Evolutionary conservation across 2,113 vertebrate species (phyloP), one percentile per base, ranked within the genome.

Genomic region (Hydropotes inermis): DNA sequence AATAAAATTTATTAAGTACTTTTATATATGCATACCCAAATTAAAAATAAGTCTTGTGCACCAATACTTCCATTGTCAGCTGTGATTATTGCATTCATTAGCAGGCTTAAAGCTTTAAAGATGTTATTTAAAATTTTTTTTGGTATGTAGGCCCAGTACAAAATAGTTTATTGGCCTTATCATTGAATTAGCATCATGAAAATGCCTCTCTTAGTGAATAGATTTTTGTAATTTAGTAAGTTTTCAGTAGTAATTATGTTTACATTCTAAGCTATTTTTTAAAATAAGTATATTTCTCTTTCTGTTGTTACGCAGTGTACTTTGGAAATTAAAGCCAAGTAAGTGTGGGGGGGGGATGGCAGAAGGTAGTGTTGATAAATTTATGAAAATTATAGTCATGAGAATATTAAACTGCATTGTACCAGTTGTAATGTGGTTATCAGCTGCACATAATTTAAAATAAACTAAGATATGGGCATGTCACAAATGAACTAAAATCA

Each of bases 261-360:
- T 83, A 47, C 7, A 54, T 79, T 78, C 60, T 64, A 89, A 98
- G 5, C 11, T 55, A 47, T 50, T 47, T 92, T 95, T 47, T 17
- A 70, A 74, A 91, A 27, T 70, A 90, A 94, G 17, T 58, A 2
- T 76, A 47, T 96, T 92, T 74, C 60, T 89, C 64, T 89, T 84
- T 83, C 39, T 58, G 17, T 67, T 74, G 39, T 45, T 92, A 36
- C 45, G n/a, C 13, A 39, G n/a, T 67, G 43, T 74, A 45, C 64
- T 93, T 91, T 84, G 86, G 74, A 90, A 95, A 95, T 64, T 89
- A 30, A 96, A 90, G 33, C 30, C 87, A 88, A 55, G 16, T 61
- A 88, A 91, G 16, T 3, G 47, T 2, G 2, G 19, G 3, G 15
- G 13, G 47, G 2, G 50, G 27, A 30, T 86, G 45, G 70, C 74